phyloP scores from a whole-genome alignment of 2,113 vertebrate genomes.

The Blennius ocellaris region DNA sequence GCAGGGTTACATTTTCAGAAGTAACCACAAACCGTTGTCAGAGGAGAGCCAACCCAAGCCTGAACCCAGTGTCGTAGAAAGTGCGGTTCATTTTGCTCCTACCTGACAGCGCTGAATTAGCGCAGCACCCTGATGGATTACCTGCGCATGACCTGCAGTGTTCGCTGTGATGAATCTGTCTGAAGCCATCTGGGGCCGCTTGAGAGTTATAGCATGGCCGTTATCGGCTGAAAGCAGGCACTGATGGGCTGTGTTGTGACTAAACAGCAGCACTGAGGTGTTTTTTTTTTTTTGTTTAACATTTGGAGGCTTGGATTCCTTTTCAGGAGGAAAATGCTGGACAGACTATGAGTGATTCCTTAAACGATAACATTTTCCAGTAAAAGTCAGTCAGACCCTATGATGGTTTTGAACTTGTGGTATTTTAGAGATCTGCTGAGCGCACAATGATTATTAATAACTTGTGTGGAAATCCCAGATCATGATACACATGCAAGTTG shows the following conservation, averaged over 20 bases:
- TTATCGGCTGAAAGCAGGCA: slow-evolving; percentile 90
- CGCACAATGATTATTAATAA: slow-evolving; percentile 8
- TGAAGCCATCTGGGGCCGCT: slow-evolving; percentile 93
- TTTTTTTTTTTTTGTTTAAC: slow-evolving; percentile 82
- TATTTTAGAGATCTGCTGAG: slow-evolving; percentile 19
- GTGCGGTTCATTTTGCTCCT: slow-evolving; percentile 47
- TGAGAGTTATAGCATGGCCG: slow-evolving; percentile 88
- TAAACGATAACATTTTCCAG: background rate
- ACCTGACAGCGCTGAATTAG: slow-evolving; percentile 85
- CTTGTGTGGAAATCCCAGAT: background rate
- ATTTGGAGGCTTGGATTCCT: slow-evolving; percentile 65
- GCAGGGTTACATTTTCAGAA: slow-evolving; percentile 28
- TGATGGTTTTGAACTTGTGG: slow-evolving; percentile 1
- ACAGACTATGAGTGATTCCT: slow-evolving; percentile 14
- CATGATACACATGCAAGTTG: no score
- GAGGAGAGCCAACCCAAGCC: slow-evolving; percentile 72
- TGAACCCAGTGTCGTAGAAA: slow-evolving; percentile 68
- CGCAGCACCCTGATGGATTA: slow-evolving; percentile 91
- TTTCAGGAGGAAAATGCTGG: slow-evolving; percentile 11
- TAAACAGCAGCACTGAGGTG: slow-evolving; percentile 78
- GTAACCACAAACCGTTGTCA: slow-evolving; percentile 58
- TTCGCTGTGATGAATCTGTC: slow-evolving; percentile 94
- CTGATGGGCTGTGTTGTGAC: slow-evolving; percentile 80
- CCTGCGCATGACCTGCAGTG: slow-evolving; percentile 89
- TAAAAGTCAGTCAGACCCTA: background rate